Base-by-base conservation (phyloP, 2,888 invertebrate species). In the Gortyna flavago region DNA sequence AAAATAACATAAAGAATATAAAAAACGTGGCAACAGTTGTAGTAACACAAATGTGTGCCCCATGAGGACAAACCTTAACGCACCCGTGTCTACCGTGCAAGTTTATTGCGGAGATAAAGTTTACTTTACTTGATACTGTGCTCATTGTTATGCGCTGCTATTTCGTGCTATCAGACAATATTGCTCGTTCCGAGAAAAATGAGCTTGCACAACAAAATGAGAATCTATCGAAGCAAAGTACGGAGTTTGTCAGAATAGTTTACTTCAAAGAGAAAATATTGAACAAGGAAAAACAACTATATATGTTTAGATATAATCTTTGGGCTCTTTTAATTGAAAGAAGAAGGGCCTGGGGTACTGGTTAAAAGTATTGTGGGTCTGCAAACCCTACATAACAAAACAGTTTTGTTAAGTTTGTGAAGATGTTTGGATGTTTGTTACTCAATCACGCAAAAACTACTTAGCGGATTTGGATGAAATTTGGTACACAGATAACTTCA, bases 81-180 rank as follows among this genome's bases (percentile, higher is more conserved):
- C 57, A 29, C 0, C 67, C 62, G 41, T 54, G 72, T 62, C 65
- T 69, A 67, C 79, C 35, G 62, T 21, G 25, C 9, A 68, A 83
- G 57, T 86, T 79, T 84, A 84, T 70, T 75, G 79, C 69, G 25
- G 11, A 79, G 68, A 84, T 86, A 83, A 83, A 86, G 84, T 86
- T 86, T 78, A 72, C 84, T 78, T 75, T 72, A 57, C 74, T 72
- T 48, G 74, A 74, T 83, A 78, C 68, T 68, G 69, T 8, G 35
- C 64, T 68, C 71, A 86, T 79, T 83, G 83, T 78, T 83, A 83
- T 83, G 86, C 83, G 61, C 78, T 41, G 70, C 54, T 62, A 70
- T 81, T 69, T 67, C 57, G 51, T 72, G 21, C 29, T 67, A 78
- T 83, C 72, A 35, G 67, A 44, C 79, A 83, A 78, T 83, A 83